Conservation (phyloP, 2,113 vertebrate genomes). For the Sander vitreus region DNA sequence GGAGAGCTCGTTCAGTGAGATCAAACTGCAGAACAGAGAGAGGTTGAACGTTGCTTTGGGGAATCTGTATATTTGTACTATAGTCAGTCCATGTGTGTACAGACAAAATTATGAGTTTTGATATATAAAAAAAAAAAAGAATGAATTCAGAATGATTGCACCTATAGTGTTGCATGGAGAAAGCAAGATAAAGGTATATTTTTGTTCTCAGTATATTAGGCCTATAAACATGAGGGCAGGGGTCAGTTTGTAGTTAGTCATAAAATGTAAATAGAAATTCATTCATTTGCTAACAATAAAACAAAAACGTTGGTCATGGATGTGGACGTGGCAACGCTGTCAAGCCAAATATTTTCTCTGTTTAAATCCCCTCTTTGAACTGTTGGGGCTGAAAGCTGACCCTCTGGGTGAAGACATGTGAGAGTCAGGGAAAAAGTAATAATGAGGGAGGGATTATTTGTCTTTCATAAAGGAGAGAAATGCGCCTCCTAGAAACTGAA, state of each 20-base stretch:
- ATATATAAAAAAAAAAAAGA: constrained; percentile 46
- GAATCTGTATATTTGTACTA: constrained; percentile 77
- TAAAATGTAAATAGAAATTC: constrained; percentile 42
- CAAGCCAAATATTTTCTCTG: constrained; percentile 14
- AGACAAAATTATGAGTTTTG: constrained; percentile 53
- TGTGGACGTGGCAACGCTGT: neutral
- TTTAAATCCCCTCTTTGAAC: neutral
- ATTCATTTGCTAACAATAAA: constrained; percentile 25
- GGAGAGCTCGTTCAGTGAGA: neutral
- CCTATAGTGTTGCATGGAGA: constrained; percentile 20
- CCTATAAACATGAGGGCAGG: neutral
- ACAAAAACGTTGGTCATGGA: neutral
- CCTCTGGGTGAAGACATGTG: neutral
- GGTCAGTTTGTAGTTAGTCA: constrained; percentile 1
- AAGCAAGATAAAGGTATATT: constrained; percentile 50
- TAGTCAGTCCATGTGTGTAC: constrained; percentile 50
- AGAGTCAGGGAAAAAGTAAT: constrained; percentile 13
- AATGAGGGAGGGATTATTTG: neutral
- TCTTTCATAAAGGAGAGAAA: constrained; percentile 23
- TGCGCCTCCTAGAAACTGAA: neutral
- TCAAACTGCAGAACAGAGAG: constrained; percentile 2
- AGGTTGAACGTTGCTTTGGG: neutral
- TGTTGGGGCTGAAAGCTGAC: neutral
- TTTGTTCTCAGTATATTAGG: constrained; percentile 43
- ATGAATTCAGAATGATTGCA: constrained; percentile 1